These are phyloP conservation scores for Peromyscus attwateri DNA, from an alignment of 2,797 vertebrate species.

Conservation along the genomic window DNA sequence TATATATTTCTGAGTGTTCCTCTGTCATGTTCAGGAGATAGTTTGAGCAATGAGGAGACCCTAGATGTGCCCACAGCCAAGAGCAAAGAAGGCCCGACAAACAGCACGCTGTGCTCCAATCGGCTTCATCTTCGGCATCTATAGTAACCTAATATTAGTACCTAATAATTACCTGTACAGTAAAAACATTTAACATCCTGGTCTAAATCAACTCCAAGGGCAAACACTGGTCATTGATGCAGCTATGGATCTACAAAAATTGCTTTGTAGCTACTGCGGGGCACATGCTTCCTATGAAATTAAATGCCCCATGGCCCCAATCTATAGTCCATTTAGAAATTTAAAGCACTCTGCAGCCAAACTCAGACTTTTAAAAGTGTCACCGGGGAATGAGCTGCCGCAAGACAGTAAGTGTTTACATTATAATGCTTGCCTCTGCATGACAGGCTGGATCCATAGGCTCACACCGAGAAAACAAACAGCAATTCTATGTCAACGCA, in stretches of 20 bases:
- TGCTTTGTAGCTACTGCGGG: neutral
- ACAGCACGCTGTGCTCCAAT: rapidly evolving
- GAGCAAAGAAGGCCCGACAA: neutral
- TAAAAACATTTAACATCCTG: slow-evolving; percentile 30
- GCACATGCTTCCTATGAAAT: slow-evolving; percentile 59
- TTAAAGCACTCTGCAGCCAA: slow-evolving; percentile 78
- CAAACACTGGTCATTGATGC: neutral
- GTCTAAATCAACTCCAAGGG: slow-evolving; percentile 34
- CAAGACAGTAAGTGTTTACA: slow-evolving; percentile 72
- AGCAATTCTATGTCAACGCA: slow-evolving; percentile 77
- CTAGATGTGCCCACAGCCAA: rapidly evolving
- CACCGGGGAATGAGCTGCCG: slow-evolving; percentile 67
- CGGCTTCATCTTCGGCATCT: neutral
- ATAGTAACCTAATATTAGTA: neutral
- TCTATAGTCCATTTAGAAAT: slow-evolving; percentile 73
- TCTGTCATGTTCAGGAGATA: neutral
- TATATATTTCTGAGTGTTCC: slow-evolving; percentile 70
- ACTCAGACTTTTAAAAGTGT: slow-evolving; percentile 71
- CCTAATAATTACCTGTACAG: neutral
- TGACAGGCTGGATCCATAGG: slow-evolving; percentile 79
- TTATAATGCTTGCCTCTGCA: slow-evolving; percentile 71
- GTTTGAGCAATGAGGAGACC: neutral
- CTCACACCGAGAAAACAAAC: slow-evolving; percentile 82
- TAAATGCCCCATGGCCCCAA: slow-evolving; percentile 60
- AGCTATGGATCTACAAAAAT: neutral